Conservation (phyloP, 2,797 vertebrate species). For the Rhinoraja longicauda region DNA sequence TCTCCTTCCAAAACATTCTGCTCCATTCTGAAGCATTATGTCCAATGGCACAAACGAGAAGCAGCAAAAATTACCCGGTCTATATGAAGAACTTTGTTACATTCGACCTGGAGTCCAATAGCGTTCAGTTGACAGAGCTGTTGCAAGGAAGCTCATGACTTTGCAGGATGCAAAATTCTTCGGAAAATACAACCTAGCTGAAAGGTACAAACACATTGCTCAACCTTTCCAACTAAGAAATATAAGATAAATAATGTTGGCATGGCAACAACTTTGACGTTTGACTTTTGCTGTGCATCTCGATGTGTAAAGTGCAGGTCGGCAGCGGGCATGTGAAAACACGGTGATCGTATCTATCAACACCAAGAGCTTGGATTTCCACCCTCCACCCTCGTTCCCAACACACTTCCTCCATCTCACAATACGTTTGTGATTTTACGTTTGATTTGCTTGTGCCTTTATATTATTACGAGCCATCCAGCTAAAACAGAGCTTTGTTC, state of each 20-base stretch:
- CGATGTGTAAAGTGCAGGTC: background rate
- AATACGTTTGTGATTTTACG: conserved; percentile 12
- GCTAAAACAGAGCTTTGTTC: conserved; percentile 14
- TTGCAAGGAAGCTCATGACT: too few species aligned
- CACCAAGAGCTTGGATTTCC: background rate
- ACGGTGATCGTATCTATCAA: background rate
- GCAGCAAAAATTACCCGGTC: too few species aligned
- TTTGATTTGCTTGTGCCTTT: background rate
- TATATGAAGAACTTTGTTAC: background rate
- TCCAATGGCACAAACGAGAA: background rate
- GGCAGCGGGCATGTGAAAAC: background rate
- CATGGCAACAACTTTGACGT: background rate
- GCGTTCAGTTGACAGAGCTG: background rate
- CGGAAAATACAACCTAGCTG: background rate
- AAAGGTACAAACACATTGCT: background rate
- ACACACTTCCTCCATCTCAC: background rate
- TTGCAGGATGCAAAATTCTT: background rate
- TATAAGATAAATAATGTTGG: background rate
- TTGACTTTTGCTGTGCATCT: background rate
- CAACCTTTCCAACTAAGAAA: background rate
- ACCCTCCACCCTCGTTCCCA: background rate
- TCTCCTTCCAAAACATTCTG: background rate
- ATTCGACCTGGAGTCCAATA: background rate
- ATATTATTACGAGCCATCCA: background rate
- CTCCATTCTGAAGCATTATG: background rate